Percentiles rank a stretch among this genome's conserved stretches.
These are phyloP conservation scores for Nibea coibor DNA, from an alignment of 2,113 vertebrate genomes.

Conservation along the genomic window DNA sequence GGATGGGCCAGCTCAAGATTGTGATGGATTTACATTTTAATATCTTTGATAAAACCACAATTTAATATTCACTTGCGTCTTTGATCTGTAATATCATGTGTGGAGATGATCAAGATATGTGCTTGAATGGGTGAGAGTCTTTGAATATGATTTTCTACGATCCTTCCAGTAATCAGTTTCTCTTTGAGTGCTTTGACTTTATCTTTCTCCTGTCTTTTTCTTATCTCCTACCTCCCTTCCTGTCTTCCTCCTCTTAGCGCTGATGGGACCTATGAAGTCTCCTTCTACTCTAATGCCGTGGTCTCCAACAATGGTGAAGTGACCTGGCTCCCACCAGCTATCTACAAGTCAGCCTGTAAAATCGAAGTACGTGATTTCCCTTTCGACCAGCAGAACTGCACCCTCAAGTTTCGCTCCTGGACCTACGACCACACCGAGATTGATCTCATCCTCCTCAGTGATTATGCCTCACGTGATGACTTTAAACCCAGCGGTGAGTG, in stretches of 20 bases:
- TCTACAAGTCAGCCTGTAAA: conserved; percentile 88
- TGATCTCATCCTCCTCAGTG: conserved; percentile 84
- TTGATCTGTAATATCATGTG: too few relatives aligned
- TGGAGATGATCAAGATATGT: background rate
- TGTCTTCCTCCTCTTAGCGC: conserved; percentile 70
- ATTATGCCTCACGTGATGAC: conserved; percentile 86
- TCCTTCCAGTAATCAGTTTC: background rate
- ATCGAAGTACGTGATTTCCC: conserved; percentile 87
- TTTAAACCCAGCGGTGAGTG: conserved; percentile 88
- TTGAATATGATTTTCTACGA: background rate
- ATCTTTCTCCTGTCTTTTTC: conserved; percentile 9
- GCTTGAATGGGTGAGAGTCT: background rate
- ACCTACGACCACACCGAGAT: conserved; percentile 88
- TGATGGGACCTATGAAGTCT: conserved; percentile 87
- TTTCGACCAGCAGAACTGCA: conserved; percentile 89
- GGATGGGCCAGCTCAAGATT: background rate
- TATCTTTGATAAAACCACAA: background rate
- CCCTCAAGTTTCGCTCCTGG: conserved; percentile 87
- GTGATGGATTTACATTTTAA: background rate
- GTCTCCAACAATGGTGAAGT: conserved; percentile 86
- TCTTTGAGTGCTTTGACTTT: background rate
- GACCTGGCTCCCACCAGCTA: conserved; percentile 86
- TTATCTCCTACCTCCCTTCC: background rate
- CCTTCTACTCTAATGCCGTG: conserved; percentile 86
- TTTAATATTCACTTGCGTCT: background rate